Evolutionary conservation across 2,888 invertebrate genomes (phyloP).

Genomic region (Eurytoma adleriae): DNA sequence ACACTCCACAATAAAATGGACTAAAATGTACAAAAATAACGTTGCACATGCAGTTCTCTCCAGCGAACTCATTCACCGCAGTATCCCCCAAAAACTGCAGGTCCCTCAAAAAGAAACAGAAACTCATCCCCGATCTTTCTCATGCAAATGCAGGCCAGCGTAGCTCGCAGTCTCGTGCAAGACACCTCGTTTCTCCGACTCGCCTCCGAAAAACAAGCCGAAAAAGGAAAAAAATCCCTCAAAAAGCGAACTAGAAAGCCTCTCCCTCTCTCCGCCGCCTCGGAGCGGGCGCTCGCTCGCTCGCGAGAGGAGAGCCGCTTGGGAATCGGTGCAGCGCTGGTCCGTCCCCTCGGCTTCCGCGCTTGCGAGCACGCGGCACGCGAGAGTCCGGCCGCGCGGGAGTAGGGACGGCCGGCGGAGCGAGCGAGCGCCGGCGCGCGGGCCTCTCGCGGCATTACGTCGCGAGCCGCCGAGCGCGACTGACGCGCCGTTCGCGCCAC

Average conservation of each 20-base stretch:
- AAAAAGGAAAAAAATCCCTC: background rate
- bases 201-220: no score
- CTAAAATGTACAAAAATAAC: no score
- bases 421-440: constrained; percentile 62
- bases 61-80: no score
- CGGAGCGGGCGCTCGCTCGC: no score
- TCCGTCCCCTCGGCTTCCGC: constrained; percentile 19
- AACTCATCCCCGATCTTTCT: no score
- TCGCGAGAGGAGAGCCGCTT: background rate
- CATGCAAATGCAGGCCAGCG: no score
- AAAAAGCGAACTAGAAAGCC: background rate
- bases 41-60: no score
- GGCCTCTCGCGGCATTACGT: constrained; percentile 69
- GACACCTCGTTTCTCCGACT: no score
- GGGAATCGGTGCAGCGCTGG: background rate
- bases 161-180: no score
- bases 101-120: no score
- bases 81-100: no score
- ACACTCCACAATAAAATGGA: no score
- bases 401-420: constrained; percentile 2
- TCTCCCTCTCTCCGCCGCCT: background rate
- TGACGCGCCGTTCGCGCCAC: constrained; percentile 63
- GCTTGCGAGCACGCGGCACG: constrained; percentile 26
- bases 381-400: constrained; percentile 11
- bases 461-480: constrained; percentile 75